Evolutionary conservation across 30 jellyfish, hydroid and myxozoan species (phyloP), one percentile per base, ranked within the genome.

Genomic region (Hydractinia symbiolongicarpus): DNA sequence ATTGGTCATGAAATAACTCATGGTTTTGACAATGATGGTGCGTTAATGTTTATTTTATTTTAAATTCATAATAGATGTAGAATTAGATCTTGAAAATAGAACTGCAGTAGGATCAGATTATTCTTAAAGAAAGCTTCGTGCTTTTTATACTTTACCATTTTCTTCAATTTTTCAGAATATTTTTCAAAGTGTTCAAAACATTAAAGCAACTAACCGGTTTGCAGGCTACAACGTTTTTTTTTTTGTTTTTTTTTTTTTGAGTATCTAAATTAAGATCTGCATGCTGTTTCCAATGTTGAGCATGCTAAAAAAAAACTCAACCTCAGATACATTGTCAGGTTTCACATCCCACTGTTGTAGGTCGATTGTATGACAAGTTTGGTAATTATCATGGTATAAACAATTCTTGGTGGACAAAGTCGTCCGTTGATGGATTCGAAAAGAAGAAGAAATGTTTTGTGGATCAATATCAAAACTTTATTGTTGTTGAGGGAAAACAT

Each of bases 1-100:
- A 91, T 91, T 55, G 97, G 97, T 6, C 97, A 91, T 61, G 97
- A 91, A 67, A 88, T 91, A 1, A 87, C 92, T 6, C 97, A 91
- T 76, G 97, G 96, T 13, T 91, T 91, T 77, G 97, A 91, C 66
- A 91, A 91, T 78, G 61, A 72, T 10, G 97, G 97, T 90, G 66
- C 4, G 71, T 13, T 30, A 30, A 30, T 30, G 44, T 30, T 30
- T 30, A 30, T 52, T 21, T 13, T 30, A 1, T 30, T 30, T 30
- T 30, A 30, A 30, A 30, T 30, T 30, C 44, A 30, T 30, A 30
- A 30, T 30, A 30, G 44, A 30, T 30, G 44, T 30, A 30, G 44
- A 2, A 30, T 30, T 30, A n/a, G 44, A 30, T 30, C 44, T 30
- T 30, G 2, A 30, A 58, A 0, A 58, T 58, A 58, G 19, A 58